Conservation (phyloP, 2,888 invertebrate genomes). For the Ceramica pisi region DNA sequence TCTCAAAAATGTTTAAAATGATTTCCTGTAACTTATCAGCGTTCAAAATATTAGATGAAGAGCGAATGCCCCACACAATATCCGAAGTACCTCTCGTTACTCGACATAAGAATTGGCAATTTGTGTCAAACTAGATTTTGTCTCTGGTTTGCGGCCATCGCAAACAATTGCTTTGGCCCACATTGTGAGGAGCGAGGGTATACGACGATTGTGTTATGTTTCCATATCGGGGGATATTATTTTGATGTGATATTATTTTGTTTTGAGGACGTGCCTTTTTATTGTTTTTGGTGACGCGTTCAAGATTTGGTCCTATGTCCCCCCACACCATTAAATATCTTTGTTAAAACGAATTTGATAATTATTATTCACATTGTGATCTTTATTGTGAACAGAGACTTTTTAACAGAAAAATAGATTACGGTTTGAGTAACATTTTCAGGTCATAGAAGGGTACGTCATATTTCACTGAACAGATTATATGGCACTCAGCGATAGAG, state of each 20-base stretch:
- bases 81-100: slow-evolving; percentile 1
- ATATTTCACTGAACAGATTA: too few species aligned
- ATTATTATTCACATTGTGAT: too few species aligned
- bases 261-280: not conserved
- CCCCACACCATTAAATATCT: too few species aligned
- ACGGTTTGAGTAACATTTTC: too few species aligned
- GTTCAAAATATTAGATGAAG: not conserved
- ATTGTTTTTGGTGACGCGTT: not conserved
- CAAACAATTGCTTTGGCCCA: slow-evolving; percentile 20
- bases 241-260: slow-evolving; percentile 10
- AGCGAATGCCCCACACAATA: slow-evolving; percentile 1
- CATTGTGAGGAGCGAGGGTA: not conserved
- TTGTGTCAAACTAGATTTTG: slow-evolving; percentile 26
- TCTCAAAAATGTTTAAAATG: too few species aligned
- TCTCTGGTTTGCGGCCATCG: not conserved
- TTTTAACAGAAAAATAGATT: too few species aligned
- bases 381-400: too few species aligned
- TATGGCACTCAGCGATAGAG: too few species aligned
- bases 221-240: slow-evolving; percentile 7
- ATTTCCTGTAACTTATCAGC: too few species aligned
- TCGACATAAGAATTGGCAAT: slow-evolving; percentile 44
- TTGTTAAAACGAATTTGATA: too few species aligned
- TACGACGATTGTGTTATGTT: slow-evolving; percentile 19
- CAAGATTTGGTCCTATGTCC: too few species aligned
- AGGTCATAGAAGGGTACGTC: too few species aligned